Percentiles rank a stretch among this genome's conserved stretches.
Conservation (phyloP, 92 coral and sea anemone species). For the Palythoa grandiflora region DNA sequence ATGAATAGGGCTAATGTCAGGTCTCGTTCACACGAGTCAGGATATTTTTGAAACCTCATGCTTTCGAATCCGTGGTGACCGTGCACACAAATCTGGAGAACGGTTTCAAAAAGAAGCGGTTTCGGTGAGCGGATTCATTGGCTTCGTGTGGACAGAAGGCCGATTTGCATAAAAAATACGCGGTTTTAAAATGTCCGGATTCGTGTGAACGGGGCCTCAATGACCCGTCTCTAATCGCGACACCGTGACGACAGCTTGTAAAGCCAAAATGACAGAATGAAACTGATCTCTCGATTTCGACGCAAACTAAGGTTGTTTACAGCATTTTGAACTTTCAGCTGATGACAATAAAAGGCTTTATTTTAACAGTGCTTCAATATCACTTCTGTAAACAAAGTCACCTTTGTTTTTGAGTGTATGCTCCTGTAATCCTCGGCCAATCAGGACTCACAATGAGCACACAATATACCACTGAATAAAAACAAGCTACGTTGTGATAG, state of each 20-base stretch:
- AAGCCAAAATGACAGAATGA: not conserved
- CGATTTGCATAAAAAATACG: not conserved
- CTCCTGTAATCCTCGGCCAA: conserved; percentile 16
- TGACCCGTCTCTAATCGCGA: not conserved
- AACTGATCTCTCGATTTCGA: not conserved
- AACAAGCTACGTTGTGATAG: not conserved
- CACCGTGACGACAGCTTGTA: not conserved
- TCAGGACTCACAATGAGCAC: not conserved
- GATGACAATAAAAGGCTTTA: not conserved
- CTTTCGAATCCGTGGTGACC: no score
- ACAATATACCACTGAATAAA: not conserved
- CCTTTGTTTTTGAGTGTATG: conserved; percentile 18
- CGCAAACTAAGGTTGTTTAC: not conserved
- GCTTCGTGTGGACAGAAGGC: no score
- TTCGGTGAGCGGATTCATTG: no score
- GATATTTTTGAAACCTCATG: no score
- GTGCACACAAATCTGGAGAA: no score
- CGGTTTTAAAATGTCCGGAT: not conserved
- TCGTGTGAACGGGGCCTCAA: no score
- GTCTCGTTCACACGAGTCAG: no score
- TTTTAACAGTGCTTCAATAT: conserved; percentile 7
- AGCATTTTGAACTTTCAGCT: not conserved
- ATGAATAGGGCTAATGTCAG: no score
- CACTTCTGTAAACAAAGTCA: conserved; percentile 32
- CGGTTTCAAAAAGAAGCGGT: not conserved